Percentiles rank a stretch among this genome's conserved stretches.
Conservation (phyloP, 1,140 invertebrate species). For the Lethrus apterus region DNA sequence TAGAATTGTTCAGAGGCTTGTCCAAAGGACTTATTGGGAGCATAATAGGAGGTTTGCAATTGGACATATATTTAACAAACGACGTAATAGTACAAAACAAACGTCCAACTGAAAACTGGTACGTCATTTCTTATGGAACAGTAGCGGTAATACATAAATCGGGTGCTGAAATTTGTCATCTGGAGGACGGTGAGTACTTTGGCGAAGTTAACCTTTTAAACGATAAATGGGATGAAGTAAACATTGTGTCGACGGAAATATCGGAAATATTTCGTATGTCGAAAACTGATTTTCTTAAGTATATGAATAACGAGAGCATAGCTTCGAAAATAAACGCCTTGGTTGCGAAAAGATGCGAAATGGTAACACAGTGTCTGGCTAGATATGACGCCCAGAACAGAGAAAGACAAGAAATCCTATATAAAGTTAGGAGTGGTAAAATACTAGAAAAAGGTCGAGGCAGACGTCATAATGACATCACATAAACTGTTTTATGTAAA, state of each 20-base stretch:
- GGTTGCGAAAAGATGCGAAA: background rate
- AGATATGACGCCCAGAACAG: background rate
- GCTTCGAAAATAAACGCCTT: background rate
- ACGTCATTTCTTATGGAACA: conserved; percentile 46
- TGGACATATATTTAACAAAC: conserved; percentile 45
- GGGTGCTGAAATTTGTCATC: conserved; percentile 36
- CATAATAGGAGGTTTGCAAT: conserved; percentile 37
- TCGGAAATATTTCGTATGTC: conserved; percentile 18
- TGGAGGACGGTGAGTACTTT: conserved; percentile 22
- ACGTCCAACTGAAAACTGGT: conserved; percentile 41
- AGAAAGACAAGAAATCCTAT: conserved; percentile 9
- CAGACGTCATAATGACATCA: background rate
- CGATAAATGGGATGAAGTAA: background rate
- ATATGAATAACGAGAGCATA: conserved; percentile 3
- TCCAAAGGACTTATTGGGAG: conserved; percentile 37
- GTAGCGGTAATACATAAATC: conserved; percentile 43
- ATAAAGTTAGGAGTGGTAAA: conserved; percentile 9
- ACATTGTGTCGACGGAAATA: conserved; percentile 18
- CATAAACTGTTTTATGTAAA: no score
- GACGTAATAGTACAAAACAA: conserved; percentile 45
- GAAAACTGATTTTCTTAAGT: conserved; percentile 11
- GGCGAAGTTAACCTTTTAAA: conserved; percentile 11
- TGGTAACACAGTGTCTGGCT: background rate
- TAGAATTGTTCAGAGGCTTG: conserved; percentile 42
- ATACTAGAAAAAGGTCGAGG: conserved; percentile 10